A percentile compares a stretch with the other conserved stretches of the same genome.
These are phyloP conservation scores for Diplosoma virens DNA, from an alignment of 23 tunicate species.

Conservation along the genomic window DNA sequence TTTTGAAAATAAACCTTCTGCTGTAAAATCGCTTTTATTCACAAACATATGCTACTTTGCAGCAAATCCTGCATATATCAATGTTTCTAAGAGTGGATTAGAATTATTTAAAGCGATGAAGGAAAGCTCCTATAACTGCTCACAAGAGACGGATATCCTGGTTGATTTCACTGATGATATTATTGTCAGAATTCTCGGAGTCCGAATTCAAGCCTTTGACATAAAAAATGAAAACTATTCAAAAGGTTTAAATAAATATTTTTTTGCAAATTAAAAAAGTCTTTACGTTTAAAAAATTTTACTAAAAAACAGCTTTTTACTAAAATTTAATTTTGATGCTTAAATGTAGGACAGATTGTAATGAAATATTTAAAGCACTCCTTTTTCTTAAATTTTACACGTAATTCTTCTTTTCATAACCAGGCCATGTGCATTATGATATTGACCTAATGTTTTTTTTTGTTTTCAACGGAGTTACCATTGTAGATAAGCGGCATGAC, in stretches of 20 bases:
- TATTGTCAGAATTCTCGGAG: constrained; percentile 59
- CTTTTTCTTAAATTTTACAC: no score
- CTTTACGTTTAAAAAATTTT: no score
- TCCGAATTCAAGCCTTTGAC: constrained; percentile 47
- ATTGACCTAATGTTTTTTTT: neutral
- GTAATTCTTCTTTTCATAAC: no score
- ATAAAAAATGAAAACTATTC: constrained; percentile 16
- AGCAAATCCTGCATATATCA: neutral
- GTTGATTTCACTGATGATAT: constrained; percentile 15
- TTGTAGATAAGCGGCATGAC: neutral
- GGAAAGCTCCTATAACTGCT: constrained; percentile 46
- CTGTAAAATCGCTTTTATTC: no score
- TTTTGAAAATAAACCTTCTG: no score
- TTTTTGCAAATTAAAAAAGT: no score
- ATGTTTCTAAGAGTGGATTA: neutral
- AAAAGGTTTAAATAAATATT: constrained; percentile 7
- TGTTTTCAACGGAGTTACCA: neutral
- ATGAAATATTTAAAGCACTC: no score
- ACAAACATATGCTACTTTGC: neutral
- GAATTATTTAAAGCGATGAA: neutral
- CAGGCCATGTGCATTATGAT: no score
- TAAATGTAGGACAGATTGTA: no score
- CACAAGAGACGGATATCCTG: constrained; percentile 51
- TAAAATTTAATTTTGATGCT: no score
- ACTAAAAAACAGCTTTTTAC: no score